Evolutionary conservation across 2,888 invertebrate species (phyloP), one percentile per base, ranked within the genome.

Genomic region (Melinaea marsaeus): DNA sequence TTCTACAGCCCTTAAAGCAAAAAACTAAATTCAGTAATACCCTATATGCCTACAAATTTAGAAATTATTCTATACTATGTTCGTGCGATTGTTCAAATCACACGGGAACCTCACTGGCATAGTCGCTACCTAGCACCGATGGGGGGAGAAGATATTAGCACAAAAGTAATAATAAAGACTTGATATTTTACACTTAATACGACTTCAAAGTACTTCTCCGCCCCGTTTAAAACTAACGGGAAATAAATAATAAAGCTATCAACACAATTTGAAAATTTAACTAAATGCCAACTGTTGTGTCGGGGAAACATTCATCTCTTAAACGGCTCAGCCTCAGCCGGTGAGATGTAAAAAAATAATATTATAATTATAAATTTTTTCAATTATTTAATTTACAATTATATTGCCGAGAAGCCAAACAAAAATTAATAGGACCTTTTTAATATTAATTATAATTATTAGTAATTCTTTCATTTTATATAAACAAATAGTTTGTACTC

Each of bases 401-500:
- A 9, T 2, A 42, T 9, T 9, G 9, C 9, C 7, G 9, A 22
- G 22, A 22, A 22, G 22, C 22, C 22, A 42, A 42, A 42, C 11
- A 9, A 42, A 9, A 42, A 42, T 42, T 42, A 7, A 37, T 51
- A 57, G 58, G 42, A 66, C 56, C 6, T 37, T 48, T 45, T n/a
- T 55, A 60, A 42, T 51, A 47, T 74, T 75, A 71, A 78, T 75
- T 72, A 74, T 71, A 70, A 78, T 75, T 79, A 79, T 76, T 75
- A 72, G 75, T 79, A 75, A 75, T 63, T 61, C 57, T 73, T 79
- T 75, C 75, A 75, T 76, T 79, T 79, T 74, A 66, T 60, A 75
- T 78, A 75, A 83, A 82, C 80, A 81, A 86, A 82, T 86, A 85
- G 83, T 89, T 89, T 89, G 89, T 89, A 89, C 89, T 88, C 81